A percentile compares a stretch with the other conserved stretches of the same genome.
Evolutionary conservation across 2,888 invertebrate species (phyloP).

Genomic region (Amphiduros pacificus): DNA sequence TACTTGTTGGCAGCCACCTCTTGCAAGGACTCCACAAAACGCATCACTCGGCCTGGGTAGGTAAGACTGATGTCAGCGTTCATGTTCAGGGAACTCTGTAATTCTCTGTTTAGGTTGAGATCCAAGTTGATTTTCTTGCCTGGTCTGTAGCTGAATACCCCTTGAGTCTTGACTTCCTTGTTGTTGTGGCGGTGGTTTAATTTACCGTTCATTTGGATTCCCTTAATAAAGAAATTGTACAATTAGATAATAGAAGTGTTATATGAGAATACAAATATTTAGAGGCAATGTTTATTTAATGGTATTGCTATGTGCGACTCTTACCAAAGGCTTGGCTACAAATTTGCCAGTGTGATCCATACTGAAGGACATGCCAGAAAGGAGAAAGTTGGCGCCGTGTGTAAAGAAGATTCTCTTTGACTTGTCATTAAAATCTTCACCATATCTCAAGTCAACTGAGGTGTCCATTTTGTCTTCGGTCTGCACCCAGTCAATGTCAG

Average conservation of each 20-base stretch:
- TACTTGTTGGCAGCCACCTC: neutral
- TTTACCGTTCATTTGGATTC: neutral
- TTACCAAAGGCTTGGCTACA: neutral
- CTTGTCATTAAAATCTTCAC: neutral
- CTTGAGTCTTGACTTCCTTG: neutral
- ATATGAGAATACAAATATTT: no score
- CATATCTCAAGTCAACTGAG: neutral
- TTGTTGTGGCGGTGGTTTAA: neutral
- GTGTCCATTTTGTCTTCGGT: neutral
- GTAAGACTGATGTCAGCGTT: neutral
- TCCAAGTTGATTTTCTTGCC: constrained; percentile 12
- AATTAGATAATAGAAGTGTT: no score
- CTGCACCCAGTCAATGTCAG: neutral
- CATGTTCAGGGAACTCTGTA: constrained; percentile 14
- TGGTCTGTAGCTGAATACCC: neutral
- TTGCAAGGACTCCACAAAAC: neutral
- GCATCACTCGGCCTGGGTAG: constrained; percentile 24
- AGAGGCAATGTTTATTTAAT: no score
- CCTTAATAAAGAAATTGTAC: neutral
- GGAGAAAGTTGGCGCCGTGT: neutral
- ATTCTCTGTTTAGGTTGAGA: constrained; percentile 21
- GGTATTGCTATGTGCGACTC: neutral
- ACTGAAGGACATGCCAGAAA: neutral
- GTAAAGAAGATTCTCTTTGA: neutral
- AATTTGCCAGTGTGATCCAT: neutral